A percentile compares a stretch with the other conserved stretches of the same genome.
Conservation (phyloP, 2,113 vertebrate species). For the Nycticorax nycticorax region DNA sequence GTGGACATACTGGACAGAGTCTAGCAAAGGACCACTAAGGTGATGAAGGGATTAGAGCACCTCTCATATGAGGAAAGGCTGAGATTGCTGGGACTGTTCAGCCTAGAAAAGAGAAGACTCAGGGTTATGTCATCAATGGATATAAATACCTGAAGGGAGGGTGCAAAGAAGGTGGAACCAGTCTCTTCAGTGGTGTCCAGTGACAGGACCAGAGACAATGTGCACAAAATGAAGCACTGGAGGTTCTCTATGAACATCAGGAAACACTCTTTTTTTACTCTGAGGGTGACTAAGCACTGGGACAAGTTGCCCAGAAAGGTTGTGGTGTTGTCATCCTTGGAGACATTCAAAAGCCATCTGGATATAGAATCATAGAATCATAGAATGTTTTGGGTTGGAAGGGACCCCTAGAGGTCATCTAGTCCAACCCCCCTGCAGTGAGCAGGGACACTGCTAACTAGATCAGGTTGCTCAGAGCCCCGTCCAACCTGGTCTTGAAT, state of each 20-base stretch:
- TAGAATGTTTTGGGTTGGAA: too few relatives aligned
- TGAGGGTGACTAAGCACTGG: too few relatives aligned
- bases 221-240: too few relatives aligned
- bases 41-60: neutral
- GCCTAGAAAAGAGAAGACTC: too few relatives aligned
- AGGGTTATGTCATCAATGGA: neutral
- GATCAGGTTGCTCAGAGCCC: too few relatives aligned
- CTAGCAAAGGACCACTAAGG: neutral
- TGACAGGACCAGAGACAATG: neutral
- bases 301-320: neutral
- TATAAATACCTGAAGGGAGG: neutral
- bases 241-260: too few relatives aligned
- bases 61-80: neutral
- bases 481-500: too few relatives aligned
- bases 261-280: too few relatives aligned
- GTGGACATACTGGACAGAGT: neutral
- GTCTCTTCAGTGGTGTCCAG: neutral
- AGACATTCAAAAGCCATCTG: neutral
- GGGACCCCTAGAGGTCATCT: too few relatives aligned
- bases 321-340: neutral
- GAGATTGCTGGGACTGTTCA: neutral
- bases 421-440: too few relatives aligned
- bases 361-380: too few relatives aligned
- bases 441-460: too few relatives aligned
- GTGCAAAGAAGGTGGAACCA: neutral